These are phyloP conservation scores for Ornithoptera priamus DNA, from an alignment of 2,888 invertebrate species.

Conservation along the genomic window DNA sequence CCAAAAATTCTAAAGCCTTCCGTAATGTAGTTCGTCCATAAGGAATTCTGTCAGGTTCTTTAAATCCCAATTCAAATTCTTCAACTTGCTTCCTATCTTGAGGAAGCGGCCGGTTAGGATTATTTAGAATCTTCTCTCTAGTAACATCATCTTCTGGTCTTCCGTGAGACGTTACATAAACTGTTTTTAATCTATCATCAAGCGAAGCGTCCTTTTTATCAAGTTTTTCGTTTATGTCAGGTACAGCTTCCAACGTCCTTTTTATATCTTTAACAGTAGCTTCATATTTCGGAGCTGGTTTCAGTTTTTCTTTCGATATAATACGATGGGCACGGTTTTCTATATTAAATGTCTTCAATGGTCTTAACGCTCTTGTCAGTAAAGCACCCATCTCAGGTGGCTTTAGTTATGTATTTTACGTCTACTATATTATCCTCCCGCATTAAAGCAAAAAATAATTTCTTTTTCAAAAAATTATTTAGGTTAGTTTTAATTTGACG, in stretches of 20 bases:
- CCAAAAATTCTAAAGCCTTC: conserved; percentile 83
- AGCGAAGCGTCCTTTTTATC: conserved; percentile 82
- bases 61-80: conserved; percentile 83
- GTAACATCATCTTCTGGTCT: conserved; percentile 75
- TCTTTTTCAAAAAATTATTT: neutral
- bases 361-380: conserved; percentile 79
- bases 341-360: conserved; percentile 84
- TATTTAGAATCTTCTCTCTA: conserved; percentile 52
- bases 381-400: conserved; percentile 84
- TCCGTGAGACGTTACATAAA: conserved; percentile 86
- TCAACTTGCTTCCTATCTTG: conserved; percentile 68
- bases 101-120: conserved; percentile 80
- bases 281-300: conserved; percentile 85
- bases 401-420: conserved; percentile 46
- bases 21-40: conserved; percentile 84
- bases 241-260: conserved; percentile 81
- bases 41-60: conserved; percentile 81
- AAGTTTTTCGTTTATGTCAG: conserved; percentile 81
- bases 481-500: conserved; percentile 34
- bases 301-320: conserved; percentile 83
- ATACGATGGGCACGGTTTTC: conserved; percentile 87
- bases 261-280: conserved; percentile 82
- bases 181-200: conserved; percentile 83
- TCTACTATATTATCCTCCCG: conserved; percentile 31
- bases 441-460: conserved; percentile 37